Evolutionary conservation across 1,140 invertebrate genomes (phyloP), one percentile per base, ranked within the genome.

Genomic region (Drosophila suzukii): DNA sequence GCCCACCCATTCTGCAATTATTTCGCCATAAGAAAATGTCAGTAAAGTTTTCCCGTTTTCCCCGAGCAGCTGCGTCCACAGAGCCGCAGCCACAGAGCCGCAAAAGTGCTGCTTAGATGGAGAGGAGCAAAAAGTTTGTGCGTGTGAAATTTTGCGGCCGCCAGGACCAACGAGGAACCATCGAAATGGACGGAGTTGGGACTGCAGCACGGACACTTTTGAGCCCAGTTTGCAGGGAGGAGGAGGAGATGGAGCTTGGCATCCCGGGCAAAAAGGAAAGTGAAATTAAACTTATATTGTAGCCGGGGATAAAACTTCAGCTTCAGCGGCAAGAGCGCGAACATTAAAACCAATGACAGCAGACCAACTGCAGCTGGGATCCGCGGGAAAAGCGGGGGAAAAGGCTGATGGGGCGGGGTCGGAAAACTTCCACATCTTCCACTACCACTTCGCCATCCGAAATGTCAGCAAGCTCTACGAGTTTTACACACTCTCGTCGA

Each of bases 281-380:
- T 82, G 77, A 88, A 88, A 88, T 88, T 88, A 88, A 88, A 88
- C 84, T 88, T 88, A 89, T 89, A 89, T 89, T 89, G 83, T 88
- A 83, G 83, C 78, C 67, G 75, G 47, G 83, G 73, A 88, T 88
- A 88, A 78, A 86, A 88, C 84, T 88, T 88, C 58, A 56, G 57
- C 32, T 34, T 34, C 41, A 10, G 43, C 60, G 75, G 36, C 74
- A 71, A 59, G 47, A 81, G 56, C 65, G 75, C 75, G 78, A 74
- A 65, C 81, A 85, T 86, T 86, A 86, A 86, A 86, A 86, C 65
- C 82, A 86, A 72, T 86, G 75, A 78, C 75, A 78, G 75, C 55
- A 58, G 75, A 68, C 75, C 43, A 63, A 79, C 80, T 83, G 80
- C 80, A 79, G 75, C 78, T 78, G 66, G 70, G 79, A 77, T 72